Evolutionary conservation across 2,113 vertebrate species (phyloP).

Genomic region (Tinamus guttatus): DNA sequence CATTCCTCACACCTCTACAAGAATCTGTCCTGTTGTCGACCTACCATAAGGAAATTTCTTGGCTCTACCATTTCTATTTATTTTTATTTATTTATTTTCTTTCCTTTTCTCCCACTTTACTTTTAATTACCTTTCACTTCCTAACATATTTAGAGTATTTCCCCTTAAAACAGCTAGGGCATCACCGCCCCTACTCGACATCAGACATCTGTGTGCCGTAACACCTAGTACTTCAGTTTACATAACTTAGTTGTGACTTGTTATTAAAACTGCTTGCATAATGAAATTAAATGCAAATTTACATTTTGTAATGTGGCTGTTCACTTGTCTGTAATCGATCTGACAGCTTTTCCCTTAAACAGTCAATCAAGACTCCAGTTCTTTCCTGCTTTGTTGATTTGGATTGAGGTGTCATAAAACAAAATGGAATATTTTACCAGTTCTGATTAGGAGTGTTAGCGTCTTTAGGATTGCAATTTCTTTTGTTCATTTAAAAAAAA

Average conservation of each 20-base stretch:
- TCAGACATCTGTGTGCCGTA: neutral
- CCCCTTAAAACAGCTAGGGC: neutral
- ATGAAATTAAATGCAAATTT: slow-evolving; percentile 64
- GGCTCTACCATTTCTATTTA: neutral
- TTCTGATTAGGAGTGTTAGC: slow-evolving; percentile 44
- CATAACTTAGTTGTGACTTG: slow-evolving; percentile 32
- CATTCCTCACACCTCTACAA: neutral
- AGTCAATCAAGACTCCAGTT: slow-evolving; percentile 56
- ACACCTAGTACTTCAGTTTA: neutral
- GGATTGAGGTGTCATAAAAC: slow-evolving; percentile 64
- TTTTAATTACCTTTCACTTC: slow-evolving; percentile 26
- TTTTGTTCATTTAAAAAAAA: slow-evolving; percentile 28
- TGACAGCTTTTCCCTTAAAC: slow-evolving; percentile 69
- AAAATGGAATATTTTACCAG: slow-evolving; percentile 63
- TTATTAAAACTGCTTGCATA: slow-evolving; percentile 60
- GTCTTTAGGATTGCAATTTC: slow-evolving; percentile 56
- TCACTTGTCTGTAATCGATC: slow-evolving; percentile 67
- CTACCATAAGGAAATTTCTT: neutral
- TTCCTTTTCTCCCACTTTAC: neutral
- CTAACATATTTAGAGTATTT: neutral
- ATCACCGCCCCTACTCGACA: neutral
- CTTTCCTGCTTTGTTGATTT: slow-evolving; percentile 48
- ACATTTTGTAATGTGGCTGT: slow-evolving; percentile 44
- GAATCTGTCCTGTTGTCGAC: neutral
- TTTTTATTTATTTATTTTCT: neutral